phyloP scores from a whole-genome alignment of 1,140 invertebrate genomes.

The Polypedilum pembai region DNA sequence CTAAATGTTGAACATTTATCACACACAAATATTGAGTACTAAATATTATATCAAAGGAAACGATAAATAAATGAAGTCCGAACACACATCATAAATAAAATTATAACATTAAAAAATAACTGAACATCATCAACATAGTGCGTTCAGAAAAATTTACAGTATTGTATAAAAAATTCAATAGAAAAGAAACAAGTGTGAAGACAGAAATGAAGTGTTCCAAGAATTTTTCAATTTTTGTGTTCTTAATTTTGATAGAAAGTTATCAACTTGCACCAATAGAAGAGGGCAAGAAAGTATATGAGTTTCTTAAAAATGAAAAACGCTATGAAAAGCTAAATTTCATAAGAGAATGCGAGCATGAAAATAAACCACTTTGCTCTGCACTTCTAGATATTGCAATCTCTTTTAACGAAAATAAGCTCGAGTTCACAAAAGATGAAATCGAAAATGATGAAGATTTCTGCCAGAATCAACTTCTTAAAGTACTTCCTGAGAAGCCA shows the following conservation, averaged over 20 bases:
- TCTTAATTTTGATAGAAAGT: neutral
- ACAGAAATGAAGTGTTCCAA: neutral
- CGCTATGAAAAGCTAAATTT: neutral
- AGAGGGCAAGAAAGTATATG: neutral
- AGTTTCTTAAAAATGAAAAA: neutral
- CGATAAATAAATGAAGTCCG: neutral
- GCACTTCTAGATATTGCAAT: neutral
- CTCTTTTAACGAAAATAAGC: neutral
- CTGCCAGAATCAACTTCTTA: neutral
- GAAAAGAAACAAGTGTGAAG: neutral
- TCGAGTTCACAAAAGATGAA: neutral
- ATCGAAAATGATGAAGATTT: neutral
- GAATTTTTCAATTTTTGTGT: neutral
- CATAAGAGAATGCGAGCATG: neutral
- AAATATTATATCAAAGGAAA: too few species aligned
- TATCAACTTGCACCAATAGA: neutral
- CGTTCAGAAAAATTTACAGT: too few species aligned
- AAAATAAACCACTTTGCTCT: neutral
- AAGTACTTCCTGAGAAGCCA: neutral
- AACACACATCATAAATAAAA: too few species aligned
- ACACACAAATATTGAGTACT: too few species aligned
- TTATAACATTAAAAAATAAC: too few species aligned
- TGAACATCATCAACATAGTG: too few species aligned
- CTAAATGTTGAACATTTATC: too few species aligned
- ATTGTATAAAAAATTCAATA: neutral